Percentiles rank a stretch among this genome's conserved stretches.
Conservation (phyloP, 2,113 vertebrate genomes). For the Marmota monax region DNA sequence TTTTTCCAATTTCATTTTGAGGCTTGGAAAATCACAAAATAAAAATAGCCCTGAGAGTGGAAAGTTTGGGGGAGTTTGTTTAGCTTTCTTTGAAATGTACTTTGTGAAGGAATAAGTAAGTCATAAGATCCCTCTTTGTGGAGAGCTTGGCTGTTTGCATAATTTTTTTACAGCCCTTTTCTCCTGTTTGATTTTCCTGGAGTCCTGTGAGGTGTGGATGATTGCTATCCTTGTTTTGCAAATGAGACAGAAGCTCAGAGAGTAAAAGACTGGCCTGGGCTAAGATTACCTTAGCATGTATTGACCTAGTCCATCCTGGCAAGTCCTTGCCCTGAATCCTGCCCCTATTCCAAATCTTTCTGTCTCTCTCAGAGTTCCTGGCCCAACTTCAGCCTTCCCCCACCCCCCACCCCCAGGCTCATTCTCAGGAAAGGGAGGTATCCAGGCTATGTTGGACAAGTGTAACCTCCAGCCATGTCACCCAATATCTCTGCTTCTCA, state of each 20-base stretch:
- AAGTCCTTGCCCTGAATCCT: background rate
- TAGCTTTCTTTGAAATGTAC: slow-evolving; percentile 79
- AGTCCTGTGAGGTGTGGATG: background rate
- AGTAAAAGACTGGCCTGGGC: background rate
- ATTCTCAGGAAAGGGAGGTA: background rate
- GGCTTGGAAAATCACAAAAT: slow-evolving; percentile 79
- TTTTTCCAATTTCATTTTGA: slow-evolving; percentile 77
- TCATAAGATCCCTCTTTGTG: slow-evolving; percentile 57
- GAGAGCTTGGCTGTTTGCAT: background rate
- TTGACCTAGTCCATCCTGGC: background rate
- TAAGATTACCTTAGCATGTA: background rate
- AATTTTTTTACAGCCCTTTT: slow-evolving; percentile 26
- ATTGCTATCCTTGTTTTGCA: background rate
- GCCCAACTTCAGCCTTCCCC: background rate
- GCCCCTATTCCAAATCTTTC: background rate
- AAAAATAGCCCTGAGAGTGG: slow-evolving; percentile 83
- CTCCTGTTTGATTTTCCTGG: background rate
- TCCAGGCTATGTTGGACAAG: background rate
- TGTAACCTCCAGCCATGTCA: background rate
- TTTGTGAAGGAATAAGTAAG: slow-evolving; percentile 65
- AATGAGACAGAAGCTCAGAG: background rate
- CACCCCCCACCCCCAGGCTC: background rate
- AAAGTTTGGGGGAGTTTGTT: slow-evolving; percentile 82
- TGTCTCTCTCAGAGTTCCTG: background rate
- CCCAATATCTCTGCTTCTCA: background rate